Evolutionary conservation across 2,797 vertebrate species (phyloP).

Genomic region (Monodelphis domestica): DNA sequence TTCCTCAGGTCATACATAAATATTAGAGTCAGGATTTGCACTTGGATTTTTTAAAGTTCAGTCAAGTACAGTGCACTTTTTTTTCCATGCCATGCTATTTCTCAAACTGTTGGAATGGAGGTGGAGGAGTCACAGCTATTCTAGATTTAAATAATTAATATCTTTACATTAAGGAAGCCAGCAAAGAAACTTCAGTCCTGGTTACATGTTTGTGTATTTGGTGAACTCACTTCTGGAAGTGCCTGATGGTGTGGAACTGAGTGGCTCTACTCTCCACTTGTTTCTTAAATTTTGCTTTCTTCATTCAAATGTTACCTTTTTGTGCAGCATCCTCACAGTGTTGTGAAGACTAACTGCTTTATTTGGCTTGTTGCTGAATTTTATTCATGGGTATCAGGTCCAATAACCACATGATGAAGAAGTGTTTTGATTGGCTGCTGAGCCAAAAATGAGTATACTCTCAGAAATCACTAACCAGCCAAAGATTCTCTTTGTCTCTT

Average conservation of each 20-base stretch:
- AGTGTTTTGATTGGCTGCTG: not conserved
- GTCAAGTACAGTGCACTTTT: not conserved
- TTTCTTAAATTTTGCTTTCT: no score
- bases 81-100: not conserved
- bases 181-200: not conserved
- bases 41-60: not conserved
- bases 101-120: not conserved
- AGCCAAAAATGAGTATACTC: not conserved
- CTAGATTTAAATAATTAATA: no score
- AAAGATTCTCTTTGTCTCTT: not conserved
- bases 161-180: not conserved
- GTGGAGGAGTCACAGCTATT: not conserved
- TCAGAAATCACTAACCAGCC: no score
- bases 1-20: not conserved
- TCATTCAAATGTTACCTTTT: no score
- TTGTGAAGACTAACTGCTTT: no score
- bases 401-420: not conserved
- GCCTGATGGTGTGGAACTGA: not conserved
- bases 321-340: no score
- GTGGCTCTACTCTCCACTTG: not conserved
- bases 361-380: no score
- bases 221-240: not conserved
- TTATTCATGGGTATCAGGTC: not conserved
- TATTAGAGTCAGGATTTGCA: not conserved
- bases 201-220: no score